Base-by-base conservation (phyloP, 2,888 invertebrate species). In the Leptinotarsa peninsularis region DNA sequence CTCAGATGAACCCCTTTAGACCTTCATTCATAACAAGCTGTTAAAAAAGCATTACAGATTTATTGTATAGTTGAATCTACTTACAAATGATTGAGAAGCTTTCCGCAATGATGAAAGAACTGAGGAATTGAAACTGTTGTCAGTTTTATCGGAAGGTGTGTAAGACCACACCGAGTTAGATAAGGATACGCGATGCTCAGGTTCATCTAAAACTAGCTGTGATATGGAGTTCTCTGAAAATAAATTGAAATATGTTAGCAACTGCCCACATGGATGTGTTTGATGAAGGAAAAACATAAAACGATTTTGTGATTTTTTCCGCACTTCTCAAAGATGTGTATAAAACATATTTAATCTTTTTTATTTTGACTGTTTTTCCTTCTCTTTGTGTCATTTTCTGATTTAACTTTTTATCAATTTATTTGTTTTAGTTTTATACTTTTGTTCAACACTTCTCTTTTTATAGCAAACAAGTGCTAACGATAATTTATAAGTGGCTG, bases 131-230 rank as follows among this genome's bases (percentile, higher is more conserved):
- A 76, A 82, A 66, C 80, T 79, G 68, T 85, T 85, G 49, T 85
- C 85, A 83, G 86, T 85, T 80, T 82, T 82, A 23, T 68, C 80
- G 15, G 79, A 73, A 1, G 84, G 84, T 14, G 82, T 85, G 71
- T 85, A 87, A 4, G 86, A 83, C 86, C 86, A 87, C 69, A 87
- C 86, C 17, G 85, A 85, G 78, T 81, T 83, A 18, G 81, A 81
- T 52, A 84, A 68, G 21, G 82, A 77, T 43, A 83, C 70, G 4
- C 79, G 79, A 66, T 84, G 82, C 66, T 82, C 82, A 7, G 82
- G 82, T 27, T 86, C 83, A 58, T 83, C 81, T 66, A 87, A 78
- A 72, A 82, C 84, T 78, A 86, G 79, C 67, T 84, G 84, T 27
- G 83, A 82, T 72, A 87, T 75, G 18, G 85, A 85, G 74, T 85